Evolutionary conservation across 2,888 invertebrate species (phyloP).

Genomic region (Abscondita cerata): DNA sequence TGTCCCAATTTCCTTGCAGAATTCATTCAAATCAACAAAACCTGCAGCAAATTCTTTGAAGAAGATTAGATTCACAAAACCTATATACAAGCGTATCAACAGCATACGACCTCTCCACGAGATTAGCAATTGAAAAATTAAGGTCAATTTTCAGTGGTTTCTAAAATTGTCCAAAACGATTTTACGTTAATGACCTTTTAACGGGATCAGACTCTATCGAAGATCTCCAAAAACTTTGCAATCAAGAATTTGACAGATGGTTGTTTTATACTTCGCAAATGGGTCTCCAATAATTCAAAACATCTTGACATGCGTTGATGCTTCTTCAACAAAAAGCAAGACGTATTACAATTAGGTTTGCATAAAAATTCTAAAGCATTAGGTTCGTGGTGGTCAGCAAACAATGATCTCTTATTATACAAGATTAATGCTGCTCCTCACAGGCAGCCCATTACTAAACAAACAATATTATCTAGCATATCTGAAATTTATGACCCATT

Average conservation of each 20-base stretch:
- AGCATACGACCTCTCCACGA: background rate
- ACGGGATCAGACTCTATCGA: background rate
- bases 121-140: background rate
- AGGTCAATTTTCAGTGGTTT: background rate
- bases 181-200: too few relatives aligned
- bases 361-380: background rate
- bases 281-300: background rate
- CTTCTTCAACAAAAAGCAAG: background rate
- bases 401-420: background rate
- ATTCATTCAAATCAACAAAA: background rate
- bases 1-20: too few relatives aligned
- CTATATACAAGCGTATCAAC: background rate
- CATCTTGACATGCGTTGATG: background rate
- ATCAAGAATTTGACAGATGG: background rate
- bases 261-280: background rate
- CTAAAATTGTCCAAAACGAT: background rate
- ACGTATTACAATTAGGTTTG: background rate
- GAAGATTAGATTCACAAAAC: background rate
- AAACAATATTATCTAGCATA: background rate
- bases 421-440: background rate
- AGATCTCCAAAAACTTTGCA: background rate
- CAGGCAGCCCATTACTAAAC: background rate
- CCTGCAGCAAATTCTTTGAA: background rate
- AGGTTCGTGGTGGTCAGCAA: background rate
- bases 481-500: background rate